Evolutionary conservation across 2,113 vertebrate genomes (phyloP), one percentile per base, ranked within the genome.

Genomic region (Hiodon tergisus): DNA sequence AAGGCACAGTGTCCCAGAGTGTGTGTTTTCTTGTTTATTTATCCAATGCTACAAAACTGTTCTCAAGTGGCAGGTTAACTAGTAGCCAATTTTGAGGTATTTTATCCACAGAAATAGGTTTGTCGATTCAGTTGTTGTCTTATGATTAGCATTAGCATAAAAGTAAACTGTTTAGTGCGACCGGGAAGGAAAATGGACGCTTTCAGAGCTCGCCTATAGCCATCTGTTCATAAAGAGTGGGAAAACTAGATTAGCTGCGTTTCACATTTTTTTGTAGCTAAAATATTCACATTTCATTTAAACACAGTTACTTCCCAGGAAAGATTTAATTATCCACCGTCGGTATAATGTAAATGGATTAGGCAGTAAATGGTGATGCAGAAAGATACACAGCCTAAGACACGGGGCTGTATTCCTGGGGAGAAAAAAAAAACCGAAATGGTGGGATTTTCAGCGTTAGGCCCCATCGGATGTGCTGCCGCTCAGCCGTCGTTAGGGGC

Each of bases 1-100:
- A 97, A 97, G 95, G 91, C 93, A 91, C 92, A 91, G 93, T 91
- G 88, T 91, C 88, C 66, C 89, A 86, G 87, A 78, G 86, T 93
- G 90, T 67, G 7, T 74, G 53, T 59, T 53, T 74, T 51, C 4
- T 52, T 16, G 59, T 78, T 86, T 86, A 84, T 77, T 80, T 59
- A 67, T 69, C 67, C 54, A 10, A 11, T 16, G 65, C 63, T 53
- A 62, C 76, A 73, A 59, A 72, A 66, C 31, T 52, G 68, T 4
- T 48, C 17, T 57, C 51, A 11, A 11, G 31, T 65, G 62, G 13
- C 50, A 48, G 17, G 17, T 54, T 8, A 72, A 69, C 63, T 67
- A 67, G 59, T 69, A 57, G 60, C 79, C 76, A 5, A 59, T 62
- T 73, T 83, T 83, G 82, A 86, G 82, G 79, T 76, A 83, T 82